Evolutionary conservation across 2,113 vertebrate genomes (phyloP), one percentile per base, ranked within the genome.

Genomic region (Tretioscincus oriximinensis): DNA sequence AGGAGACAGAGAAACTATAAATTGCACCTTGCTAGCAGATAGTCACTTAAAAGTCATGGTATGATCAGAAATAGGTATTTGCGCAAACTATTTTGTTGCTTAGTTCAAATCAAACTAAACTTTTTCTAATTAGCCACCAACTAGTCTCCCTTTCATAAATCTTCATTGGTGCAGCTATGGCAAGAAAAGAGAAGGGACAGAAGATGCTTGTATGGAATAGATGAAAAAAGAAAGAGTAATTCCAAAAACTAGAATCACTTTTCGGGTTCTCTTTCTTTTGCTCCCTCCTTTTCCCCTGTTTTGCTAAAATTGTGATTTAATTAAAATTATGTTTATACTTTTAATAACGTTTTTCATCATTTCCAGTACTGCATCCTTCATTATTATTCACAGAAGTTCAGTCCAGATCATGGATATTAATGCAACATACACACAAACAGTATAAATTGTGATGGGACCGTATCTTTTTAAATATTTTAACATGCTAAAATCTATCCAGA

Each of bases 21-120:
- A n/a, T 86, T 76, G 41, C 0, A 0, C 28, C 90, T 88, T 89
- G 29, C 75, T 71, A 81, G n/a, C 65, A 69, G 71, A 26, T 79
- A 54, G 67, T 89, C 84, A 81, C 1, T 35, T 82, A 41, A 41
- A 41, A 41, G 35, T 41, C 35, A 20, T 18, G 81, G 9, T 51
- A 9, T 12, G 51, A 51, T 51, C 51, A 9, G 8, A 51, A 51
- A 51, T 51, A 51, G 14, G 9, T 2, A 51, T 51, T 9, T 6
- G 51, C 14, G 9, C 51, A 51, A 51, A 9, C 51, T 51, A 12
- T 51, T 51, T 51, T 14, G 9, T 51, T 12, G 51, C 14, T 51
- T 51, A 16, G 51, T 51, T 51, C 51, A 9, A 51, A 9, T 51
- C 51, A 16, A 51, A 51, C 51, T 6, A 16, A 51, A 51, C 51